Evolutionary conservation across 2,113 vertebrate genomes (phyloP).

Genomic region (Oryzias javanicus): DNA sequence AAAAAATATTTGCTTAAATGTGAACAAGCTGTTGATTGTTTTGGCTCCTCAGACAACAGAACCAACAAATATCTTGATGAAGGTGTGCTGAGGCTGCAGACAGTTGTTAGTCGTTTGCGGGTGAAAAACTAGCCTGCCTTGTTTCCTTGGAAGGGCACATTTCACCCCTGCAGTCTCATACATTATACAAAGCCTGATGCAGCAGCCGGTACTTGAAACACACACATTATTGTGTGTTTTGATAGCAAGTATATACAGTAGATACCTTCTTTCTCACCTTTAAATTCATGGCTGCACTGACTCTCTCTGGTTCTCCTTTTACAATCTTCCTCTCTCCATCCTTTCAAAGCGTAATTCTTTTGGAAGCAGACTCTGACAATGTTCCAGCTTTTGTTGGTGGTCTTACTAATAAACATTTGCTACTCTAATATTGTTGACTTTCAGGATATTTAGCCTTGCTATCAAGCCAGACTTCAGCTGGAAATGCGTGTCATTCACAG

Average conservation of each 20-base stretch:
- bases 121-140: not conserved
- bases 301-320: too few species aligned
- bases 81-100: too few species aligned
- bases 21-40: too few species aligned
- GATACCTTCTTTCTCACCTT: constrained; percentile 27
- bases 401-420: constrained; percentile 4
- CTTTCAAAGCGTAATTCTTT: constrained; percentile 23
- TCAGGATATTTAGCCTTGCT: constrained; percentile 5
- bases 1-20: too few species aligned
- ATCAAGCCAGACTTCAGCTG: not conserved
- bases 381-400: constrained; percentile 4
- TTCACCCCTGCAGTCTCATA: constrained; percentile 16
- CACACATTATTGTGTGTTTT: constrained; percentile 31
- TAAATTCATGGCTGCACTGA: constrained; percentile 28
- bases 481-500: not conserved
- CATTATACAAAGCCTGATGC: constrained; percentile 27
- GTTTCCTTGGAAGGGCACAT: constrained; percentile 11
- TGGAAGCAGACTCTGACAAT: constrained; percentile 13
- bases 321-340: not conserved
- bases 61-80: too few species aligned
- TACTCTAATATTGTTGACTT: constrained; percentile 5
- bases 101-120: too few species aligned
- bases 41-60: too few species aligned
- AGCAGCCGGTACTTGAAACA: constrained; percentile 14
- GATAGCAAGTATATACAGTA: constrained; percentile 12